Percentiles rank a stretch among this genome's conserved stretches.
These are phyloP conservation scores for Amphiprion ocellaris DNA, from an alignment of 2,113 vertebrate genomes.

Conservation along the genomic window DNA sequence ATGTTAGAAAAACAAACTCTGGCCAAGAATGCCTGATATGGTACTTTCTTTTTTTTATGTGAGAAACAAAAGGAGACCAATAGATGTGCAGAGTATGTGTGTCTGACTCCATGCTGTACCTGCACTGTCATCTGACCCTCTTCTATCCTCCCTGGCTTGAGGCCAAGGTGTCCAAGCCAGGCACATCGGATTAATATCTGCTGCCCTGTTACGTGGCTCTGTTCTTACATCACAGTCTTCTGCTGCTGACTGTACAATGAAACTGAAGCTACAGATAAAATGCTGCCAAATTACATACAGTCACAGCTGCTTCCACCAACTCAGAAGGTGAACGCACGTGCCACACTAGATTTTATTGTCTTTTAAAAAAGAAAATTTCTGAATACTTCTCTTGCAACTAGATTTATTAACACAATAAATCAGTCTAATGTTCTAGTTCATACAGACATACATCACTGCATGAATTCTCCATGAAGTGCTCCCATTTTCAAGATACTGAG, in stretches of 20 bases:
- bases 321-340: neutral
- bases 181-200: conserved; percentile 60
- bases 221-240: conserved; percentile 60
- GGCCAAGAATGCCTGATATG: too few relatives aligned
- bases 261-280: neutral
- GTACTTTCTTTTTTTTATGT: neutral
- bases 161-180: conserved; percentile 27
- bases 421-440: neutral
- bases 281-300: neutral
- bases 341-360: neutral
- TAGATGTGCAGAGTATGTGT: neutral
- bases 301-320: neutral
- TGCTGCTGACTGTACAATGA: conserved; percentile 33
- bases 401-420: conserved; percentile 24
- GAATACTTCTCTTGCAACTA: neutral
- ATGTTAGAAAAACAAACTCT: neutral
- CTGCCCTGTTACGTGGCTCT: conserved; percentile 38
- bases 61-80: neutral
- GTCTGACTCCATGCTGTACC: conserved; percentile 31
- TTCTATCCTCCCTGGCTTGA: conserved; percentile 21
- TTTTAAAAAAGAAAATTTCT: neutral
- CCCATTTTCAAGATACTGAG: conserved; percentile 14
- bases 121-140: conserved; percentile 49
- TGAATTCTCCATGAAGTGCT: conserved; percentile 1
- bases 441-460: neutral